Evolutionary conservation across 2,888 invertebrate genomes (phyloP), one percentile per base, ranked within the genome.

Genomic region (Ferrisia virgata): DNA sequence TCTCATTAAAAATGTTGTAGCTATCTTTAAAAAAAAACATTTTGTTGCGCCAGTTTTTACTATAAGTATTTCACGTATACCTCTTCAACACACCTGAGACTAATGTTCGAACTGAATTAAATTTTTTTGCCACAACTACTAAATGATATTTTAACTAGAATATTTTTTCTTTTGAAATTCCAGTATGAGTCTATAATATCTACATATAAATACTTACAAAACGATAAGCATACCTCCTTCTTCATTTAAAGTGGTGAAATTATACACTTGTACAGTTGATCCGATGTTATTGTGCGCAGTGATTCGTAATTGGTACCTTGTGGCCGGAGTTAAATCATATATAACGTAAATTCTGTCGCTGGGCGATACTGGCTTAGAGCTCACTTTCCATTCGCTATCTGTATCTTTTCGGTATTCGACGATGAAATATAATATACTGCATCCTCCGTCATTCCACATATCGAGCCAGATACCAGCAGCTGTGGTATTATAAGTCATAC

Each of bases 381-480:
- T 85, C 6, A 76, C 79, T 53, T 92, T 93, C 95, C 95, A 95
- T 87, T 93, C 91, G 13, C 92, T 90, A 86, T 93, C 92, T 64
- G 91, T 91, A 72, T 91, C 91, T 85, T 92, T 91, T 85, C 92
- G 90, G 87, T 95, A 96, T 88, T 96, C 95, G 58, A 96, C 92
- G 86, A 94, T 93, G 88, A 95, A 96, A 89, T 95, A 94, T 9
- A 94, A 91, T 86, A 96, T 95, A 2, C 95, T 95, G 87, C 96
- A 96, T 28, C 96, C 96, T 0, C 95, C 95, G 87, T 96, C 95
- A 47, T 94, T 94, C 96, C 96, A 96, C 0, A 94, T 93, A 88
- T 95, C 95, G 86, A 96, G 89, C 93, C 95, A 95, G 31, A 95
- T 92, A 0, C 95, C 95, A 82, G 95, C 95, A 85, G 95, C 94